Base-by-base conservation (phyloP, 2,797 vertebrate species). In the Lophius americanus region DNA sequence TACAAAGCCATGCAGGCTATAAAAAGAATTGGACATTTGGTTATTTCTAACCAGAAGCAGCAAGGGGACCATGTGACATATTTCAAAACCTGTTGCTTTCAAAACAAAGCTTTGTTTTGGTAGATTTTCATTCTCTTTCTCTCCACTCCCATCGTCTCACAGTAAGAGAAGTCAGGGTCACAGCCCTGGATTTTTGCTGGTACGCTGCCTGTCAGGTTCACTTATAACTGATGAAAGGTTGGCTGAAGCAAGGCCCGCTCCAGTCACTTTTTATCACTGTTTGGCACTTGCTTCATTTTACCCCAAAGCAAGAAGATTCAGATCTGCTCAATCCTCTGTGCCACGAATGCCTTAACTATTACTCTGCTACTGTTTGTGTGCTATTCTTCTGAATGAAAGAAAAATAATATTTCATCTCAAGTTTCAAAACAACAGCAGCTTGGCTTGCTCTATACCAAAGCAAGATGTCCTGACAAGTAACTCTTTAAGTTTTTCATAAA, bases 231-330 rank as follows among this genome's bases (percentile, higher is more conserved):
- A 82, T 59, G 81, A 63, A 59, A 23, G 7, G 54, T 13, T 42
- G 56, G 60, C 64, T 39, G 58, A 71, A 48, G 66, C 62, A 4
- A 75, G 78, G 68, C 64, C 79, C 70, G 74, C 73, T 66, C 60
- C n/a, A 73, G 76, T 82, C 83, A 76, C 80, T 79, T 85, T 68
- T 67, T 39, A 82, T 83, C 80, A 86, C 54, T 12, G 61, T 8
- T 35, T 32, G 54, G 46, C 48, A 60, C 74, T 76, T 36, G 58
- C 54, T 59, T 46, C 44, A 5, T 68, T 71, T 75, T 75, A 70
- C 56, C 61, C 64, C 12, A 51, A 52, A 57, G 72, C 73, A 9
- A 36, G 38, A 64, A 75, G 42, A 59, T 58, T 46, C 51, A 46
- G 57, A 81, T 47, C 57, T 35, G 54, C 61, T 63, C 67, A 62